phyloP scores from a whole-genome alignment of 2,113 vertebrate genomes.

The Laticauda colubrina region DNA sequence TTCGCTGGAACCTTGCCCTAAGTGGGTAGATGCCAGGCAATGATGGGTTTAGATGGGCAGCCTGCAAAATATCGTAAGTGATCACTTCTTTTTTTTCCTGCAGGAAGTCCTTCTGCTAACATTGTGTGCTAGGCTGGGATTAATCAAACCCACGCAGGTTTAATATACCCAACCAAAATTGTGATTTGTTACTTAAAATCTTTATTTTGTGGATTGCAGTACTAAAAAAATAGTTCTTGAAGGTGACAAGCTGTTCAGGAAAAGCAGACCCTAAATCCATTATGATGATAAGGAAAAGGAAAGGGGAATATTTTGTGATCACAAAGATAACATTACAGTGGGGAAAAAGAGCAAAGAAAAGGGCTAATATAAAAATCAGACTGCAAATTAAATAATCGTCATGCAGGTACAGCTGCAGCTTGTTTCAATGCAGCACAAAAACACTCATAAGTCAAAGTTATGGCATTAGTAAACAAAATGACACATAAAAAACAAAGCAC shows the following conservation, averaged over 20 bases:
- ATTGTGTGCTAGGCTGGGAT: constrained; percentile 61
- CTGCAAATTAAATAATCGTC: constrained; percentile 47
- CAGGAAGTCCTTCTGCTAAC: constrained; percentile 60
- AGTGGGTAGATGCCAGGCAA: constrained; percentile 81
- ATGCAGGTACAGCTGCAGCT: not conserved
- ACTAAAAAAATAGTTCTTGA: not conserved
- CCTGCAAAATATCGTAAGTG: constrained; percentile 77
- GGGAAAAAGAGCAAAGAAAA: constrained; percentile 11
- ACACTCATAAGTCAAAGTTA: constrained; percentile 3
- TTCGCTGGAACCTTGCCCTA: constrained; percentile 83
- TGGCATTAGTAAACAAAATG: not conserved
- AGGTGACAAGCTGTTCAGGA: not conserved
- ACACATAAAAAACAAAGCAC: not conserved
- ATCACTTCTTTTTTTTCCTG: constrained; percentile 64
- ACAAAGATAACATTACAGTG: not conserved
- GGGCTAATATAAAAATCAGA: constrained; percentile 8
- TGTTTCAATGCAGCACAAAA: not conserved
- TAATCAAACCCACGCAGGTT: constrained; percentile 58
- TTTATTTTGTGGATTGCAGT: not conserved
- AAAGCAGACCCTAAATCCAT: not conserved
- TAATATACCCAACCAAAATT: constrained; percentile 21
- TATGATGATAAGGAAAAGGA: not conserved
- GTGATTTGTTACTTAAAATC: not conserved
- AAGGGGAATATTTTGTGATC: not conserved
- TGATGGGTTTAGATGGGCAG: constrained; percentile 82